phyloP scores from a whole-genome alignment of 2,888 invertebrate genomes.

The Nebria brevicollis region DNA sequence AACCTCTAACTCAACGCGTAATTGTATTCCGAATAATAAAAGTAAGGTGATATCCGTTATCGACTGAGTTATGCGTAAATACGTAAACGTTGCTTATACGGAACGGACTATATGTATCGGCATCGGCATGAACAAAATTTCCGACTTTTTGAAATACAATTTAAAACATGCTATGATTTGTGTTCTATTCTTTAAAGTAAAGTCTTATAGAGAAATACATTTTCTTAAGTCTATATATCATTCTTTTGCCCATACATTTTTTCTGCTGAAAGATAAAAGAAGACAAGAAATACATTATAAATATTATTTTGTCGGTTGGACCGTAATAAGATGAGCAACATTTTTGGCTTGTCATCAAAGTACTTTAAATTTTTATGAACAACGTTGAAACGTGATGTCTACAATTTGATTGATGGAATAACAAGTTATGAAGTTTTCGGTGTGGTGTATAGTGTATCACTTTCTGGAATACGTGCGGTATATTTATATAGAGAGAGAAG shows the following conservation, averaged over 20 bases:
- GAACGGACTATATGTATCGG: neutral
- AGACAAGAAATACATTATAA: neutral
- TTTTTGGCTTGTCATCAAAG: slow-evolving; percentile 19
- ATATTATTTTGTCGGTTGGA: neutral
- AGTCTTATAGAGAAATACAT: neutral
- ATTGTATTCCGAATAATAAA: too few species aligned
- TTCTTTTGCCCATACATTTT: neutral
- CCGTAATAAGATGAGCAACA: slow-evolving; percentile 3
- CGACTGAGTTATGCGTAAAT: too few species aligned
- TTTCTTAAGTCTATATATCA: neutral
- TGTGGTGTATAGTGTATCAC: slow-evolving; percentile 8
- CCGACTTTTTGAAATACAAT: neutral
- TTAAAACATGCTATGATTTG: neutral
- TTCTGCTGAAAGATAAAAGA: neutral
- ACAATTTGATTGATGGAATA: slow-evolving; percentile 24
- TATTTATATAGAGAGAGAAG: neutral
- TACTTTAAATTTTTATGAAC: slow-evolving; percentile 22
- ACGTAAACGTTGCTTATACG: too few species aligned
- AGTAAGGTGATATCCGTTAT: too few species aligned
- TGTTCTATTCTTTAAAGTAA: neutral
- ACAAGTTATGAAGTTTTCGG: slow-evolving; percentile 20
- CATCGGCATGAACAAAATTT: neutral
- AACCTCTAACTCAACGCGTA: neutral
- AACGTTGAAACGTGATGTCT: slow-evolving; percentile 14
- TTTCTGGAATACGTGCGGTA: slow-evolving; percentile 10